phyloP scores from a whole-genome alignment of 2,113 vertebrate genomes.

The Cyrtonyx montezumae region DNA sequence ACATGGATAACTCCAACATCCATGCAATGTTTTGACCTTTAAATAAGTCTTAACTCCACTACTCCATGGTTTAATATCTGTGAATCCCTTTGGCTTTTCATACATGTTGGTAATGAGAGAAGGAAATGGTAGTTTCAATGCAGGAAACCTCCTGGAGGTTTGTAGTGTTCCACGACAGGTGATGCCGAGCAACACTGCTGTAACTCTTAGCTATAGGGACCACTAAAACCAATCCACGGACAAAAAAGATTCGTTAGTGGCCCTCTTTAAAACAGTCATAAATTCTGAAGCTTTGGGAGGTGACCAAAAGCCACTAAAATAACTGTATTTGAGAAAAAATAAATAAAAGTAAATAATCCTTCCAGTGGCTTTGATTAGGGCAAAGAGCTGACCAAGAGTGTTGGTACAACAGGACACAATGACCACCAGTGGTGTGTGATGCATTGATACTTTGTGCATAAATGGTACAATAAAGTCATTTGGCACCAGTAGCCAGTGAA shows the following conservation, averaged over 20 bases:
- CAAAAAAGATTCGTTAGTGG: background rate
- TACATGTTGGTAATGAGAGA: fast-evolving
- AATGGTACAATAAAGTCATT: constrained; percentile 46
- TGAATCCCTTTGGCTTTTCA: fast-evolving
- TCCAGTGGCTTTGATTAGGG: too few relatives aligned
- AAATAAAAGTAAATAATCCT: too few relatives aligned
- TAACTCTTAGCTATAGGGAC: background rate
- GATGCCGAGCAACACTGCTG: fast-evolving
- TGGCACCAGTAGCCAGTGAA: constrained; percentile 30
- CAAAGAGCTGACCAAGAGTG: too few relatives aligned
- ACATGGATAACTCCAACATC: fast-evolving
- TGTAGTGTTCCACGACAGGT: too few relatives aligned
- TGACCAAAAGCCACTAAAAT: background rate
- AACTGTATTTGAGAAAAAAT: background rate
- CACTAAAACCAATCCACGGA: background rate
- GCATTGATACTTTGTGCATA: constrained; percentile 51
- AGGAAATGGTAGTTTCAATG: background rate
- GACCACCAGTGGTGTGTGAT: background rate
- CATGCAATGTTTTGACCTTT: background rate
- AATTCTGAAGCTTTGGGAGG: background rate
- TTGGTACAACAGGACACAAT: too few relatives aligned
- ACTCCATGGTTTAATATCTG: fast-evolving
- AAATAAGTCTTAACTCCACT: too few relatives aligned
- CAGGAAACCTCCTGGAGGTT: background rate
- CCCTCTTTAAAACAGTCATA: background rate